These are phyloP conservation scores for Hylaeus volcanicus DNA, from an alignment of 1,140 invertebrate species.

Conservation along the genomic window DNA sequence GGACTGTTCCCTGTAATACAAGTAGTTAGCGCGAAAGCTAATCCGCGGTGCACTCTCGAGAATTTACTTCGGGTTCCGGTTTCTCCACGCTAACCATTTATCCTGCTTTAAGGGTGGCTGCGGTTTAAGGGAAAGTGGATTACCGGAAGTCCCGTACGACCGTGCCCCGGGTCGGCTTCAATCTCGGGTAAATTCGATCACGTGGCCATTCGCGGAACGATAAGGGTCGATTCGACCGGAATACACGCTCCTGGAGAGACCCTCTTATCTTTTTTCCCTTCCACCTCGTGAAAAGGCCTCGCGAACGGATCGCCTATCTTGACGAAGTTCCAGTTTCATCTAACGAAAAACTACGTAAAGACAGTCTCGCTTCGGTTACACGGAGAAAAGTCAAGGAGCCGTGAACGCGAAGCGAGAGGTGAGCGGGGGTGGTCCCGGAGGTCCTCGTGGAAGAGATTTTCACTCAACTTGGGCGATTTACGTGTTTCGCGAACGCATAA, in stretches of 20 bases:
- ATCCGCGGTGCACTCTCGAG: constrained; percentile 60
- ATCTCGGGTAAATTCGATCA: constrained; percentile 69
- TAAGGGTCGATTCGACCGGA: constrained; percentile 57
- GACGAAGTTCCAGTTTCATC: constrained; percentile 15
- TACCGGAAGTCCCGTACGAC: constrained; percentile 67
- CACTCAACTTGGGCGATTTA: not conserved
- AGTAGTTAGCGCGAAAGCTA: constrained; percentile 63
- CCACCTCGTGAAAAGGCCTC: constrained; percentile 2
- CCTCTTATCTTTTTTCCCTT: not conserved
- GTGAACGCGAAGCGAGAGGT: no score
- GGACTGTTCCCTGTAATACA: constrained; percentile 60
- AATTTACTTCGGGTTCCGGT: constrained; percentile 64
- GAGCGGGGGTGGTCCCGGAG: not conserved
- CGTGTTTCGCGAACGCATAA: constrained; percentile 12
- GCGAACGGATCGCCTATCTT: constrained; percentile 28
- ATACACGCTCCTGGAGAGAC: constrained; percentile 11
- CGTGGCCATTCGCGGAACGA: constrained; percentile 59
- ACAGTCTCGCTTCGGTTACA: not conserved
- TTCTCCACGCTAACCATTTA: constrained; percentile 66
- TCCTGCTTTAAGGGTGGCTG: constrained; percentile 65
- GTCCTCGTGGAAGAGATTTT: not conserved
- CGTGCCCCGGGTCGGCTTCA: constrained; percentile 59
- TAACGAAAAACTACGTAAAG: not conserved
- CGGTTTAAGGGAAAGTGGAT: constrained; percentile 73
- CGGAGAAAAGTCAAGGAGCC: not conserved